Evolutionary conservation across 2,113 vertebrate genomes (phyloP).

Genomic region (Regulus satrapa): DNA sequence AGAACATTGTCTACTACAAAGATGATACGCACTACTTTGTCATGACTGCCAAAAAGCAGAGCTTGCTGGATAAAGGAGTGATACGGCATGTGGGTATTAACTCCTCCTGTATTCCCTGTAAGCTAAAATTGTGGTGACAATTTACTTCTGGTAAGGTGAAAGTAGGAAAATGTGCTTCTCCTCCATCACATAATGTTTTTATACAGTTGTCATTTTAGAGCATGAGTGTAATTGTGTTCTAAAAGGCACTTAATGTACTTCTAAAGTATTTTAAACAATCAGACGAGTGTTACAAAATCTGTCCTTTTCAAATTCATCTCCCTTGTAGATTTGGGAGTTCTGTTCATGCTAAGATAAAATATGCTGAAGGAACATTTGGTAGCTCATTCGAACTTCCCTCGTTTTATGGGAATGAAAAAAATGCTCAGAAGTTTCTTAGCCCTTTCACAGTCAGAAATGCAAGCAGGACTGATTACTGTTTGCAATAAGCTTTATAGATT

Average conservation of each 20-base stretch:
- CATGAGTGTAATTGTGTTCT: neutral
- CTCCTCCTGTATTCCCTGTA: neutral
- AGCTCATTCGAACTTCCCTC: neutral
- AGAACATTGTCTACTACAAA: conserved; percentile 99
- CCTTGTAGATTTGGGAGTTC: neutral
- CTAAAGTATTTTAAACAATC: neutral
- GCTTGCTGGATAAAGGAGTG: conserved; percentile 95
- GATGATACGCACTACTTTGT: conserved; percentile 99
- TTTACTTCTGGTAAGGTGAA: neutral
- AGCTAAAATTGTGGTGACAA: neutral
- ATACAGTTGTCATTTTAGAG: neutral
- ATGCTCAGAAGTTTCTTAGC: neutral
- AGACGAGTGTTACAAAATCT: neutral
- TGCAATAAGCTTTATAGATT: neutral
- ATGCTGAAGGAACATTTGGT: neutral
- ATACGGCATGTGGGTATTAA: conserved; percentile 89
- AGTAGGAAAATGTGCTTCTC: neutral
- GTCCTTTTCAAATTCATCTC: neutral
- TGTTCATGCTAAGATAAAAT: neutral
- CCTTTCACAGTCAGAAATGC: neutral
- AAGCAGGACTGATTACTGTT: neutral
- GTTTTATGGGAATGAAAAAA: neutral
- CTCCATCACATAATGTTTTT: neutral
- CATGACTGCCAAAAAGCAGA: conserved; percentile 99
- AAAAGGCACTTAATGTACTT: neutral